These are phyloP conservation scores for Trichopria drosophilae DNA, from an alignment of 2,888 invertebrate genomes.

Conservation along the genomic window DNA sequence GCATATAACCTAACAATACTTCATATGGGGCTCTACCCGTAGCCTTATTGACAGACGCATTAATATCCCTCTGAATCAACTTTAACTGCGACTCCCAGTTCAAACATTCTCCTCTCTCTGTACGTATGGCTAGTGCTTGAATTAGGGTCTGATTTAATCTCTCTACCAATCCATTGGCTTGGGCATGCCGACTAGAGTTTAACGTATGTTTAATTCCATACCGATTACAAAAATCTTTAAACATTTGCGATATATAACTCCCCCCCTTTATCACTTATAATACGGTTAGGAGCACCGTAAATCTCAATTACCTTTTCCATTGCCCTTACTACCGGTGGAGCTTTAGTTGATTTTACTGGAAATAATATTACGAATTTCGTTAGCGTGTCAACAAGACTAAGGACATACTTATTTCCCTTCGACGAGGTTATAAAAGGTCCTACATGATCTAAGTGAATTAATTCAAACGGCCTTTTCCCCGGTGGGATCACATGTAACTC, in stretches of 20 bases:
- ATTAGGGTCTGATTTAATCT: conserved; percentile 22
- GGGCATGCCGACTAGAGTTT: conserved; percentile 28
- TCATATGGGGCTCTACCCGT: conserved; percentile 2
- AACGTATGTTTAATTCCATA: conserved; percentile 16
- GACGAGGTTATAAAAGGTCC: conserved; percentile 29
- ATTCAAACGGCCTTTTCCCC: too few relatives aligned
- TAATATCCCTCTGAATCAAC: too few relatives aligned
- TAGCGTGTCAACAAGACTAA: conserved; percentile 30
- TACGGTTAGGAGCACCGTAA: conserved; percentile 23
- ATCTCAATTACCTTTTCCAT: conserved; percentile 18
- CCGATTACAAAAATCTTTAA: conserved; percentile 15
- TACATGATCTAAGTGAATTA: conserved; percentile 33
- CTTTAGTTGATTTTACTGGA: conserved; percentile 3
- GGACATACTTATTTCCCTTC: conserved; percentile 24
- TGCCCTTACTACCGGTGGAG: not conserved
- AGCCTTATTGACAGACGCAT: too few relatives aligned
- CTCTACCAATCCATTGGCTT: conserved; percentile 28
- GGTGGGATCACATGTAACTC: conserved; percentile 31
- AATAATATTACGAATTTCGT: conserved; percentile 27
- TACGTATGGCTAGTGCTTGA: too few relatives aligned
- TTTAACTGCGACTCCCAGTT: too few relatives aligned
- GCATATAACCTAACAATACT: conserved; percentile 2
- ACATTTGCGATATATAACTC: conserved; percentile 19
- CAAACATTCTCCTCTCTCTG: too few relatives aligned
- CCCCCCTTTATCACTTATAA: conserved; percentile 24